Evolutionary conservation across 2,113 vertebrate genomes (phyloP).

Genomic region (Nesospiza acunhae): DNA sequence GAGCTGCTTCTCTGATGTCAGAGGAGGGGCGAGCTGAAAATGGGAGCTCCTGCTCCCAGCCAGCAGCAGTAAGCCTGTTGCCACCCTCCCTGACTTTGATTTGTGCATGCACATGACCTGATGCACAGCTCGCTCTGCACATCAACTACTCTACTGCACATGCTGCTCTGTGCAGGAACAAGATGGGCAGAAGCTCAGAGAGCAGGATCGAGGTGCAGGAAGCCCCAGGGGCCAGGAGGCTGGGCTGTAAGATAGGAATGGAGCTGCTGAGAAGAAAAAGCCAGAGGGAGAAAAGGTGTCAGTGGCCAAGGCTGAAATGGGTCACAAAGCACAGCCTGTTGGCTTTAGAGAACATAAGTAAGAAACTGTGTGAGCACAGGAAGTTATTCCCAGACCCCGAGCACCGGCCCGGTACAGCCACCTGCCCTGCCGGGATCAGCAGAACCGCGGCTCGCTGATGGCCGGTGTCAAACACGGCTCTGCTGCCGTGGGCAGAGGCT

Average conservation of each 20-base stretch:
- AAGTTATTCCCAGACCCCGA: not conserved
- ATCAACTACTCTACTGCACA: not conserved
- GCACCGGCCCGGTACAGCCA: not conserved
- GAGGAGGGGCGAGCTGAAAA: not conserved
- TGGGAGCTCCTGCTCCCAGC: not conserved
- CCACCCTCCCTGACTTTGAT: not conserved
- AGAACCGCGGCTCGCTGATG: rapidly evolving
- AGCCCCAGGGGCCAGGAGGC: rapidly evolving
- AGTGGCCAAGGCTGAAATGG: not conserved
- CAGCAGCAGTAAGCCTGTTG: not conserved
- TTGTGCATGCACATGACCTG: not conserved
- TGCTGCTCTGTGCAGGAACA: not conserved
- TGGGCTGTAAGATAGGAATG: rapidly evolving
- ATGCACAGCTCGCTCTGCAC: not conserved
- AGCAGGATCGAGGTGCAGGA: rapidly evolving
- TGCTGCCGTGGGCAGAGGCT: not conserved
- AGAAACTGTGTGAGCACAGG: not conserved
- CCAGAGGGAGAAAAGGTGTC: not conserved
- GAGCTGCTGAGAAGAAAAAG: not conserved
- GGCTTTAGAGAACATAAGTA: not conserved
- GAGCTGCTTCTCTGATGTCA: not conserved
- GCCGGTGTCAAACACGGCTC: rapidly evolving
- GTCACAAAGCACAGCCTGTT: not conserved
- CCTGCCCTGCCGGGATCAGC: not conserved
- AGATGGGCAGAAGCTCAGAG: not conserved